Evolutionary conservation across 1,140 invertebrate species (phyloP).

Genomic region (Hyphantria cunea): DNA sequence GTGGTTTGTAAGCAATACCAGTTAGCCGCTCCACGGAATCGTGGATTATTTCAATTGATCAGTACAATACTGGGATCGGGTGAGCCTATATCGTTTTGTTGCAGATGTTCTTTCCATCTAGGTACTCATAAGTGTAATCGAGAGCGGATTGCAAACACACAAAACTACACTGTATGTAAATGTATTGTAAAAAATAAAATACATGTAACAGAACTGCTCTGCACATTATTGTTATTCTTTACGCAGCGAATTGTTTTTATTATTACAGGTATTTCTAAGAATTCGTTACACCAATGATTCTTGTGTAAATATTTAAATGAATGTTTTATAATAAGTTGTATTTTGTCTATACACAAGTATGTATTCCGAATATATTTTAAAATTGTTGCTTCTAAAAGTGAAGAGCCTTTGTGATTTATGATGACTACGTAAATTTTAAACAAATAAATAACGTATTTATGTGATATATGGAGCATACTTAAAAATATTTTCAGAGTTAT

Average conservation of each 20-base stretch:
- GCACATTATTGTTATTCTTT: conserved; percentile 16
- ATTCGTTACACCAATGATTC: not conserved
- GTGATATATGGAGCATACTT: not conserved
- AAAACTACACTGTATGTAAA: not conserved
- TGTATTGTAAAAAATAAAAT: too few relatives aligned
- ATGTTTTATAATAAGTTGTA: conserved; percentile 1
- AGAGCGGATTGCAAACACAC: conserved; percentile 10
- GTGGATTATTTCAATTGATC: conserved; percentile 53
- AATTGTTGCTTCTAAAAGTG: too few relatives aligned
- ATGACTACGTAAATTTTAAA: not conserved
- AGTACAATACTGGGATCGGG: conserved; percentile 29
- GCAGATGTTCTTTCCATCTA: not conserved
- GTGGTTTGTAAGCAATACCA: conserved; percentile 63
- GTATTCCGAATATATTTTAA: too few relatives aligned
- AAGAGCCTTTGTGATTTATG: too few relatives aligned
- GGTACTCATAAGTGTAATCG: conserved; percentile 16
- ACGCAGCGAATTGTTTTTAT: conserved; percentile 6
- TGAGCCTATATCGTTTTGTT: conserved; percentile 18
- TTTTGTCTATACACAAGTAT: too few relatives aligned
- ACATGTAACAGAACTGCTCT: not conserved
- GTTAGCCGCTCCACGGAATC: conserved; percentile 25
- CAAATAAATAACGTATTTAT: not conserved
- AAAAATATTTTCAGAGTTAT: not conserved
- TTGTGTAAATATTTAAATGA: not conserved
- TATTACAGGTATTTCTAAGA: too few relatives aligned